Conservation (phyloP, 2,888 invertebrate species). For the Vandiemenella viatica region DNA sequence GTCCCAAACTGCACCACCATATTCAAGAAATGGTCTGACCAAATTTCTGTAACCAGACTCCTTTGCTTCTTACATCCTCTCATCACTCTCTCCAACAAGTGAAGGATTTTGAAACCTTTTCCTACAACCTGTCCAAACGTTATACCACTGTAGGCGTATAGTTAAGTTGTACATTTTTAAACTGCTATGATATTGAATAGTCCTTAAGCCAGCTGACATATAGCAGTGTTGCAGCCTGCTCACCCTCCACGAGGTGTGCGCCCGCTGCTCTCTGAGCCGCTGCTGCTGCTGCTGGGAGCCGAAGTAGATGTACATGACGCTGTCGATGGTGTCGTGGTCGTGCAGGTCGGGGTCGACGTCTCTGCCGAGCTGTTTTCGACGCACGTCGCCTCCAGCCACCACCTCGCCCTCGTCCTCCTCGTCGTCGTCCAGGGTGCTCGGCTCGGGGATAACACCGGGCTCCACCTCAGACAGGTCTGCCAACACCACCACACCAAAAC, state of each 20-base stretch:
- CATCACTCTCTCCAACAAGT: too few relatives aligned
- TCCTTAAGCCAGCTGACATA: too few relatives aligned
- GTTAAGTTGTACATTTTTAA: too few relatives aligned
- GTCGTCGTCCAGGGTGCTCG: conserved; percentile 6
- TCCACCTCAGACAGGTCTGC: background rate
- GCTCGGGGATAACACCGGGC: conserved; percentile 14
- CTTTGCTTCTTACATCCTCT: too few relatives aligned
- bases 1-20: too few relatives aligned
- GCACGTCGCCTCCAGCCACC: background rate
- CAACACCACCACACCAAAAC: background rate
- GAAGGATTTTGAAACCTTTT: too few relatives aligned
- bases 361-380: conserved; percentile 40
- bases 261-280: conserved; percentile 35
- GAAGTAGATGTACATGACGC: conserved; percentile 56
- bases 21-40: too few relatives aligned
- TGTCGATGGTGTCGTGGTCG: conserved; percentile 56
- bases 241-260: conserved; percentile 15
- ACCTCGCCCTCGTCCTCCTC: background rate
- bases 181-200: too few relatives aligned
- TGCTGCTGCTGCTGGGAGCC: conserved; percentile 26
- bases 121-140: too few relatives aligned
- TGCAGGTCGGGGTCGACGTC: conserved; percentile 47
- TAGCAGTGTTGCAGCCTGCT: too few relatives aligned
- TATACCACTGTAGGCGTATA: too few relatives aligned
- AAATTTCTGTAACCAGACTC: too few relatives aligned